Conservation (phyloP, 2,888 invertebrate genomes). For the Gymnoscelis rufifasciata region DNA sequence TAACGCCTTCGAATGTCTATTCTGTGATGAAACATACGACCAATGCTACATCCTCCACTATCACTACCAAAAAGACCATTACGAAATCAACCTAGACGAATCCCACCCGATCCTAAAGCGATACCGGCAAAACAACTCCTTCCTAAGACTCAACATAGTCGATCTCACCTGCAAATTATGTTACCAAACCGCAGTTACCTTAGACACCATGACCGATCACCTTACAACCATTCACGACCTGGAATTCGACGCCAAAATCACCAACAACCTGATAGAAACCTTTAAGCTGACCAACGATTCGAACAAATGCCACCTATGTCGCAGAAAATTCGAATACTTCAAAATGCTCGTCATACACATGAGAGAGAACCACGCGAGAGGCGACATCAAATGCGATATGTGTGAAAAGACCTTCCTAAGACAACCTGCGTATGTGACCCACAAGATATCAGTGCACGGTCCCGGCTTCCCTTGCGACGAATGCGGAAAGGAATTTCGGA, state of each 20-base stretch:
- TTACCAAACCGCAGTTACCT: constrained; percentile 20
- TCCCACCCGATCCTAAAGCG: constrained; percentile 19
- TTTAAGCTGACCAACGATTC: constrained; percentile 23
- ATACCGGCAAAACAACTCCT: constrained; percentile 25
- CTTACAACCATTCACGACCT: constrained; percentile 27
- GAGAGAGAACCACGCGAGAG: constrained; percentile 16
- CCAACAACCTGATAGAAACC: constrained; percentile 12
- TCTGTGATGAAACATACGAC: constrained; percentile 36
- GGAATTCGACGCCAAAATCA: constrained; percentile 9
- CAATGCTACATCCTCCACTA: constrained; percentile 26
- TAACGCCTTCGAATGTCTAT: constrained; percentile 43
- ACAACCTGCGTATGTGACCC: not conserved
- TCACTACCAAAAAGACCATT: constrained; percentile 15
- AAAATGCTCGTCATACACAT: constrained; percentile 20
- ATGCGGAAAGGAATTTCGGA: constrained; percentile 38
- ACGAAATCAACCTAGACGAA: not conserved
- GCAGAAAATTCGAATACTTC: constrained; percentile 20
- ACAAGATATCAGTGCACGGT: constrained; percentile 17
- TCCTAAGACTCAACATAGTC: constrained; percentile 34
- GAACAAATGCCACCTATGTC: constrained; percentile 17
- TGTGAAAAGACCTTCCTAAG: constrained; percentile 17
- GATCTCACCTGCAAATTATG: constrained; percentile 29
- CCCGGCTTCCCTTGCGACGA: constrained; percentile 33
- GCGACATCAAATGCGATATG: constrained; percentile 19
- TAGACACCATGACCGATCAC: constrained; percentile 31